Evolutionary conservation across 2,797 vertebrate species (phyloP).

Genomic region (Oreochromis grahami): DNA sequence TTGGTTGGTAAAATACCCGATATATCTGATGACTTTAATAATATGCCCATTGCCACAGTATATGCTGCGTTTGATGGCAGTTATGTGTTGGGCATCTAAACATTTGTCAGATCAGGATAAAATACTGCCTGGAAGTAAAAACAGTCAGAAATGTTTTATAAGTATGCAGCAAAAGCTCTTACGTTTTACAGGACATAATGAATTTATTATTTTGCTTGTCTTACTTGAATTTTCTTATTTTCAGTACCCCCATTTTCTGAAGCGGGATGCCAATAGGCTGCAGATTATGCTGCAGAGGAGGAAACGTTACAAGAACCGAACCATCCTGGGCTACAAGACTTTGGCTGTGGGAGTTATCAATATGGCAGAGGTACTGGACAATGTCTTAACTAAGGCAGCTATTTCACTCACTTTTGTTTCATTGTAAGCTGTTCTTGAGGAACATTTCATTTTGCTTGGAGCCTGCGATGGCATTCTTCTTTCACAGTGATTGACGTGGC

Average conservation of each 20-base stretch:
- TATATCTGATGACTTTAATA: background rate
- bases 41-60: background rate
- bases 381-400: background rate
- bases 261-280: slow-evolving; percentile 88
- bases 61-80: background rate
- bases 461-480: background rate
- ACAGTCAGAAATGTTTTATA: background rate
- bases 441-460: background rate
- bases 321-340: slow-evolving; percentile 92
- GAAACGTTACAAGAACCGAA: slow-evolving; percentile 94
- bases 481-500: slow-evolving; percentile 48
- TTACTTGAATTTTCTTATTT: slow-evolving; percentile 4
- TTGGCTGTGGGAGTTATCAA: slow-evolving; percentile 89
- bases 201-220: background rate
- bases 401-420: background rate
- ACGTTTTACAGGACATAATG: background rate
- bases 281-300: slow-evolving; percentile 92
- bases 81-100: background rate
- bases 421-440: background rate
- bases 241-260: slow-evolving; percentile 91
- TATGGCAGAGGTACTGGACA: slow-evolving; percentile 84
- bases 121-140: background rate
- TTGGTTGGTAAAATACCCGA: background rate
- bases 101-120: background rate
- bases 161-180: background rate